phyloP scores from a whole-genome alignment of 2,888 invertebrate species.

The Rhopalosiphum nymphaeae region DNA sequence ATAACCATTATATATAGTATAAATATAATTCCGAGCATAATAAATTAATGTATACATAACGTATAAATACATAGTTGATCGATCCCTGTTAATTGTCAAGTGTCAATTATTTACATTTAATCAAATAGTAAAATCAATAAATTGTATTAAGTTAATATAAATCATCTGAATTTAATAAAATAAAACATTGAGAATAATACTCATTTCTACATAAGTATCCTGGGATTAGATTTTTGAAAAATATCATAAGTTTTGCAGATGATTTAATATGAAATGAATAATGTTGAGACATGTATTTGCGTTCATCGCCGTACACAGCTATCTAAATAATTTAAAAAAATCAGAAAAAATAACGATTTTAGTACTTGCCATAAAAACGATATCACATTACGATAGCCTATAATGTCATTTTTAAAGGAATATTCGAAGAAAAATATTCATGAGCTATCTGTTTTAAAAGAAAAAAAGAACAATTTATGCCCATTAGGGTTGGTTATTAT shows the following conservation, averaged over 20 bases:
- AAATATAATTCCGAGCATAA: not conserved
- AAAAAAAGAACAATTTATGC: conserved; percentile 8
- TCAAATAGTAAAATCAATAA: not conserved
- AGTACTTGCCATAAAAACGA: not conserved
- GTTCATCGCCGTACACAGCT: not conserved
- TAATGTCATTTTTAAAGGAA: conserved; percentile 23
- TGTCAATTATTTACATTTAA: not conserved
- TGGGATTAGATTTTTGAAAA: not conserved
- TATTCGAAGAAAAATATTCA: conserved; percentile 12
- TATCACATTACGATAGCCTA: not conserved
- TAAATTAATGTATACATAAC: not conserved
- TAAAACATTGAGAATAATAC: not conserved
- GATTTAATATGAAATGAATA: not conserved
- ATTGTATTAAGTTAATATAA: not conserved
- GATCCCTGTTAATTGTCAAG: not conserved
- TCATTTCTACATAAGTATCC: not conserved
- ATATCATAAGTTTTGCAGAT: not conserved
- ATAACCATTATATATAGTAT: not conserved
- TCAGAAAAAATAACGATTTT: conserved; percentile 59
- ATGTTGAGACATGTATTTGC: too few species aligned
- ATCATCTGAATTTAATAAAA: not conserved
- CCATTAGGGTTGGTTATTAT: not conserved
- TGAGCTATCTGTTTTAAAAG: not conserved
- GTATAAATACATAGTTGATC: not conserved
- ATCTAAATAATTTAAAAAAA: conserved; percentile 68